Conservation (phyloP, 2,113 vertebrate genomes). For the Lycocorax pyrrhopterus region DNA sequence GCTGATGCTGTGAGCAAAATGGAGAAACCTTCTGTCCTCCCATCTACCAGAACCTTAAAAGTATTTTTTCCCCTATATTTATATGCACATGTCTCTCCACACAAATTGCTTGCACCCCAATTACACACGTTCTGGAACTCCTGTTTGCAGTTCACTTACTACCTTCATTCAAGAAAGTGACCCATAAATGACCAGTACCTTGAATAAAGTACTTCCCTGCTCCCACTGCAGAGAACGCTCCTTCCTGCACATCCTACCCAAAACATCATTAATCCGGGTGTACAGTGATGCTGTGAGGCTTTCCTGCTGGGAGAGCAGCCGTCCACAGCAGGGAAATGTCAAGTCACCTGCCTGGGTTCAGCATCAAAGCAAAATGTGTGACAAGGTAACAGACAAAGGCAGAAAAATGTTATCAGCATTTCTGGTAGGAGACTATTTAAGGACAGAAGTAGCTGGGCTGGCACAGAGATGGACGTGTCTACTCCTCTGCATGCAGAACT, state of each 20-base stretch:
- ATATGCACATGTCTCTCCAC: not conserved
- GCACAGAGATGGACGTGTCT: not conserved
- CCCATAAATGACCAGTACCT: not conserved
- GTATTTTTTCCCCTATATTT: not conserved
- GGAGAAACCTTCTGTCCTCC: not conserved
- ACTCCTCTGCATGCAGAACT: not conserved
- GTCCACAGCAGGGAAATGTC: not conserved
- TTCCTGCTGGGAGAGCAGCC: not conserved
- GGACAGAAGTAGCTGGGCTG: not conserved
- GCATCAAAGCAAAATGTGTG: not conserved
- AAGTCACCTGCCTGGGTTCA: not conserved
- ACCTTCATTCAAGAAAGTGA: not conserved
- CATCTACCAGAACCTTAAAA: not conserved
- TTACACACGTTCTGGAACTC: not conserved
- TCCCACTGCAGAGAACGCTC: not conserved
- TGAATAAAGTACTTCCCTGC: not conserved
- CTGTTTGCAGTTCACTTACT: not conserved
- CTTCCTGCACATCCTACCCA: not conserved
- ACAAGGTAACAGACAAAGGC: not conserved
- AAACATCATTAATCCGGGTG: not conserved
- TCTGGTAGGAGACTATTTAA: not conserved
- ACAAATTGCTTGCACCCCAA: not conserved
- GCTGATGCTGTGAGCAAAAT: not conserved
- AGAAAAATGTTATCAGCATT: not conserved
- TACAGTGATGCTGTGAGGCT: not conserved